Conservation (phyloP, 2,113 vertebrate species). For the Nesoenas mayeri region DNA sequence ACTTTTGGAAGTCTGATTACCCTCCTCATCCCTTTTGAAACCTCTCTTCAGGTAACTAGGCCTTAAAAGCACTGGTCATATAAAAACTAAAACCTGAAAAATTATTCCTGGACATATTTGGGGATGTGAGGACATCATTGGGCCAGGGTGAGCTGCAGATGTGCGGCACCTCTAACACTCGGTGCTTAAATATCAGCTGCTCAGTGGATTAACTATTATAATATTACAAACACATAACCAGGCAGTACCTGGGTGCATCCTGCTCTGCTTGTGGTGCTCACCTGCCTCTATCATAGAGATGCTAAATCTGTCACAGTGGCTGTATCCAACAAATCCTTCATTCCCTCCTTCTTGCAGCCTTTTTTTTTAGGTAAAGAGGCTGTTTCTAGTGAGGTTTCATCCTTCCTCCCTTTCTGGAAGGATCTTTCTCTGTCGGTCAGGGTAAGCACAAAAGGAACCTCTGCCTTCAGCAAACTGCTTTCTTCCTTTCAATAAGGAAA, state of each 20-base stretch:
- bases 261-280: fast-evolving
- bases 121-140: not conserved
- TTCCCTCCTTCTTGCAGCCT: fast-evolving
- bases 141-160: not conserved
- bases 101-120: not conserved
- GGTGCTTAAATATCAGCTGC: not conserved
- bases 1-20: not conserved
- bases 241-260: not conserved
- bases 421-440: not conserved
- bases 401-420: not conserved
- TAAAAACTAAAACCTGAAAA: not conserved
- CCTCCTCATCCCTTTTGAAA: not conserved
- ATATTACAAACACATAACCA: not conserved
- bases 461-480: not conserved
- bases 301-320: fast-evolving
- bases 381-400: not conserved
- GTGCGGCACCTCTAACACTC: no score
- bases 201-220: not conserved
- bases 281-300: fast-evolving
- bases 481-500: constrained; percentile 4
- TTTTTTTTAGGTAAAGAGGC: not conserved
- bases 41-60: not conserved
- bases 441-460: not conserved
- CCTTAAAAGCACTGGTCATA: not conserved
- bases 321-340: not conserved